phyloP scores from a whole-genome alignment of 2,888 invertebrate genomes.

The Drepanosiphum platanoidis region DNA sequence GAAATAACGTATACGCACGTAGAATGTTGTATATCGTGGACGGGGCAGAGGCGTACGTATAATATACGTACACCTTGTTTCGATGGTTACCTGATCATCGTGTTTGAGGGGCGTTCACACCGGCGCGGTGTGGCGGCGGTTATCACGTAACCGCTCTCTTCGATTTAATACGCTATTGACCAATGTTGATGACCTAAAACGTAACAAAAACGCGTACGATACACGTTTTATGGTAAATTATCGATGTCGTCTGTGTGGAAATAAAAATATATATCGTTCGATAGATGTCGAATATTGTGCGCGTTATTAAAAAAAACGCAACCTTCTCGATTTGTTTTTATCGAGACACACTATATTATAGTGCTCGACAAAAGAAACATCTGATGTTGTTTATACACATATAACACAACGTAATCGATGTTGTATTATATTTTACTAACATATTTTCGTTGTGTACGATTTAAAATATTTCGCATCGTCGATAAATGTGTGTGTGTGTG shows the following conservation, averaged over 20 bases:
- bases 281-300: background rate
- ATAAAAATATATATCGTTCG: background rate
- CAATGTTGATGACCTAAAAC: slow-evolving; percentile 37
- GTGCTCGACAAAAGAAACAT: background rate
- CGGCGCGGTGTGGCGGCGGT: background rate
- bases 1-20: background rate
- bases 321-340: background rate
- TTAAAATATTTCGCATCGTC: background rate
- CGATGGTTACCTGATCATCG: slow-evolving; percentile 53
- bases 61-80: slow-evolving; percentile 17
- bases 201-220: slow-evolving; percentile 5
- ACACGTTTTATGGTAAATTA: slow-evolving; percentile 1
- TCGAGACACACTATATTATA: background rate
- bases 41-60: slow-evolving; percentile 27
- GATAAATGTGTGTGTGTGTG: too few relatives aligned
- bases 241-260: background rate
- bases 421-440: background rate
- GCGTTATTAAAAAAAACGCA: background rate
- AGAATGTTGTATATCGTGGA: background rate
- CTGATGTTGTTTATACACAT: background rate
- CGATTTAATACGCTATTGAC: slow-evolving; percentile 25
- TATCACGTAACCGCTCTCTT: slow-evolving; percentile 29
- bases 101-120: slow-evolving; percentile 51
- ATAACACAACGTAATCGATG: background rate
- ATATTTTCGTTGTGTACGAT: background rate